These are phyloP conservation scores for Zaprionus kolodkinae DNA, from an alignment of 1,140 invertebrate species.

Conservation along the genomic window DNA sequence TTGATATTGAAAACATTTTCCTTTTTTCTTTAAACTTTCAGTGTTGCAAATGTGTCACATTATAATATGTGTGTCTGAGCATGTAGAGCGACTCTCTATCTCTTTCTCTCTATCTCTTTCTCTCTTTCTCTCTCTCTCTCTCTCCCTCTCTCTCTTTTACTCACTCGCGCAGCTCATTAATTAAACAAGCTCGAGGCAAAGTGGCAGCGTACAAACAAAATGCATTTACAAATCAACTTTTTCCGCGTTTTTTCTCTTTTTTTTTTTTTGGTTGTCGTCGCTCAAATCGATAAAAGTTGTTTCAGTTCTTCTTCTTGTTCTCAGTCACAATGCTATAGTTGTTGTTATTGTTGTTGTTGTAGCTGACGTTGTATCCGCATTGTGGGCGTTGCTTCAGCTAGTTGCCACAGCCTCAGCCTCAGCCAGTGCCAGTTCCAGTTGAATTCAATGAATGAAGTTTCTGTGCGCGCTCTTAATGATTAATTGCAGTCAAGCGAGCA, in stretches of 20 bases:
- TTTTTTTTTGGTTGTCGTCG: slow-evolving; percentile 31
- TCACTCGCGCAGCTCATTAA: slow-evolving; percentile 52
- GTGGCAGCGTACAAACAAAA: slow-evolving; percentile 71
- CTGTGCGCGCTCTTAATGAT: slow-evolving; percentile 37
- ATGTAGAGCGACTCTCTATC: slow-evolving; percentile 1
- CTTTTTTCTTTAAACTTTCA: neutral
- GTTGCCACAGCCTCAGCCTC: neutral
- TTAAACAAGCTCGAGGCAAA: slow-evolving; percentile 53
- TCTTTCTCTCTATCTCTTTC: neutral
- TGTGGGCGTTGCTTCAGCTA: slow-evolving; percentile 36
- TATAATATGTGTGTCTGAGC: slow-evolving; percentile 4
- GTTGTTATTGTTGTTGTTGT: slow-evolving; percentile 20
- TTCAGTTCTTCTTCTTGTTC: slow-evolving; percentile 7
- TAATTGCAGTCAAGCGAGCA: slow-evolving; percentile 32
- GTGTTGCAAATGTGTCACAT: slow-evolving; percentile 15
- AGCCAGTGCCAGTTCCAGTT: neutral
- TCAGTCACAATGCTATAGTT: neutral
- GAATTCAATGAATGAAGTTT: slow-evolving; percentile 36
- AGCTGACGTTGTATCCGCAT: slow-evolving; percentile 14
- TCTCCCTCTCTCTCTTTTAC: slow-evolving; percentile 16
- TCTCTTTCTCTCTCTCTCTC: neutral
- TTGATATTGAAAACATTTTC: neutral
- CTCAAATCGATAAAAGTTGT: slow-evolving; percentile 60
- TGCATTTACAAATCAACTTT: slow-evolving; percentile 71
- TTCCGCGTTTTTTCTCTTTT: too few relatives aligned